Evolutionary conservation across 2,888 invertebrate genomes (phyloP).

Genomic region (Pasiphila rectangulata): DNA sequence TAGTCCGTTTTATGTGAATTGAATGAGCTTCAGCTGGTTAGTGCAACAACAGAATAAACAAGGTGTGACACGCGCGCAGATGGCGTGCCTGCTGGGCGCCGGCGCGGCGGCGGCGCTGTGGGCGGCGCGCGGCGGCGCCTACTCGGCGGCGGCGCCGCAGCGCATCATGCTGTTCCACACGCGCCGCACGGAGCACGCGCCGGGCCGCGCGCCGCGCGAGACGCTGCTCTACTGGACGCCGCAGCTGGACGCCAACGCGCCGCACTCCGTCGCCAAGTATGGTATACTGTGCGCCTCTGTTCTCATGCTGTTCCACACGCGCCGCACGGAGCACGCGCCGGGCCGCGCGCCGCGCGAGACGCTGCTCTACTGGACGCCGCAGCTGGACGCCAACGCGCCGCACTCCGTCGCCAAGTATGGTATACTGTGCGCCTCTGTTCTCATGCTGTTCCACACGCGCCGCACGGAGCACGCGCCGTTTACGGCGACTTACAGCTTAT

Average conservation of each 20-base stretch:
- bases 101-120: slow-evolving; percentile 8
- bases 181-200: slow-evolving; percentile 76
- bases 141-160: slow-evolving; percentile 83
- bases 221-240: slow-evolving; percentile 84
- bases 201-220: slow-evolving; percentile 60
- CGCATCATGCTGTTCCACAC: slow-evolving; percentile 86
- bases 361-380: slow-evolving; percentile 84
- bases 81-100: slow-evolving; percentile 17
- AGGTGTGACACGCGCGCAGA: too few relatives aligned
- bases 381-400: slow-evolving; percentile 88
- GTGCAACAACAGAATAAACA: too few relatives aligned
- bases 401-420: slow-evolving; percentile 49
- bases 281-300: slow-evolving; percentile 31
- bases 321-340: slow-evolving; percentile 77
- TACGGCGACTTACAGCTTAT: too few relatives aligned
- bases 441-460: slow-evolving; percentile 44
- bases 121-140: slow-evolving; percentile 66
- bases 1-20: too few relatives aligned
- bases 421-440: slow-evolving; percentile 17
- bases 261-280: slow-evolving; percentile 52
- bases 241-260: slow-evolving; percentile 88
- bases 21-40: too few relatives aligned
- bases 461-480: slow-evolving; percentile 78
- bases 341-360: slow-evolving; percentile 54
- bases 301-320: slow-evolving; percentile 75